Evolutionary conservation across 37 sponge, comb jelly and placozoan species (phyloP).

Genomic region (Dysidea cf. avara): DNA sequence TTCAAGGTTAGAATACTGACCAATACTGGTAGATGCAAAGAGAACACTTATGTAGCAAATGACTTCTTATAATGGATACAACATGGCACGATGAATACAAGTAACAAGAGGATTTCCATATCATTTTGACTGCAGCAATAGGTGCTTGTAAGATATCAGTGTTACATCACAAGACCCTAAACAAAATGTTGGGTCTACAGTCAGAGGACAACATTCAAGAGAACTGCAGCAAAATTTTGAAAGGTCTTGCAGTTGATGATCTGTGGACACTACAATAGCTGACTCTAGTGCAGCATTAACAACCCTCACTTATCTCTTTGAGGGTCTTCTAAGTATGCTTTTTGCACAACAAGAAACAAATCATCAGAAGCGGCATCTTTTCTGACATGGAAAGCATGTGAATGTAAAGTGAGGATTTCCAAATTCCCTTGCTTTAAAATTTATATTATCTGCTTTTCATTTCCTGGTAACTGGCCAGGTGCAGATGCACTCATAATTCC

Average conservation of each 20-base stretch:
- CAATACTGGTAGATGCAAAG: conserved; percentile 61
- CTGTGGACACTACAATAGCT: conserved; percentile 46
- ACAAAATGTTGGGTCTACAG: conserved; percentile 53
- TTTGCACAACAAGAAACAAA: too few species aligned
- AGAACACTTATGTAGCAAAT: conserved; percentile 48
- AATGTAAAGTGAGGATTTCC: too few species aligned
- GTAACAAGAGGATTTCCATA: conserved; percentile 31
- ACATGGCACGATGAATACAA: conserved; percentile 23
- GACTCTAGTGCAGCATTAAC: conserved; percentile 49
- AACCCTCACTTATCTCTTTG: conserved; percentile 29
- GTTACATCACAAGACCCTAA: conserved; percentile 62
- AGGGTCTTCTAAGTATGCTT: too few species aligned
- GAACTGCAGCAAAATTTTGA: conserved; percentile 32
- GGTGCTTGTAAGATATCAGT: conserved; percentile 41
- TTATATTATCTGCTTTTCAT: too few species aligned
- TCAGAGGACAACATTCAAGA: conserved; percentile 35
- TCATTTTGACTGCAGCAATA: conserved; percentile 37
- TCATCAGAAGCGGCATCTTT: too few species aligned
- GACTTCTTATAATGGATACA: conserved; percentile 29
- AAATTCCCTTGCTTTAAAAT: too few species aligned
- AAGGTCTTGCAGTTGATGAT: conserved; percentile 42
- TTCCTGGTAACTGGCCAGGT: too few species aligned
- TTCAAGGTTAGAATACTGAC: conserved; percentile 36
- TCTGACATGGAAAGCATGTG: too few species aligned
- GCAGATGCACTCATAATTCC: too few species aligned